Evolutionary conservation across 1,140 invertebrate species (phyloP).

Genomic region (Neodiprion virginianus): DNA sequence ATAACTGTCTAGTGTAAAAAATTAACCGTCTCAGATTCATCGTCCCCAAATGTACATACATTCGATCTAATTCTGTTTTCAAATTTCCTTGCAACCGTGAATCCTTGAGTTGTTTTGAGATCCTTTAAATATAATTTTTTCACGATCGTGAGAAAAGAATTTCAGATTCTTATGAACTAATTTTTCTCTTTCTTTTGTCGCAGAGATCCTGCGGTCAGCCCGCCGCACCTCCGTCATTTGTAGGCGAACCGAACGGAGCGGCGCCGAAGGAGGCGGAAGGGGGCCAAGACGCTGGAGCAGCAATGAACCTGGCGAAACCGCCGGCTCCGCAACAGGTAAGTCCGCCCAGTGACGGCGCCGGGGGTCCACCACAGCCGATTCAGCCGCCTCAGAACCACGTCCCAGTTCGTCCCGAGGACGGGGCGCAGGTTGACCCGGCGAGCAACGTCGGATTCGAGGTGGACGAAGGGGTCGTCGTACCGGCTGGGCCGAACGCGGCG

Average conservation of each 20-base stretch:
- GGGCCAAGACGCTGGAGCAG: background rate
- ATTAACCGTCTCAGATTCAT: too few species aligned
- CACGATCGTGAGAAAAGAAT: too few species aligned
- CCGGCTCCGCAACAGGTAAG: conserved; percentile 51
- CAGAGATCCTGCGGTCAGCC: conserved; percentile 31
- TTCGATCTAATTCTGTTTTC: too few species aligned
- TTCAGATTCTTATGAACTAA: too few species aligned
- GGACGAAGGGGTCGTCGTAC: conserved; percentile 46
- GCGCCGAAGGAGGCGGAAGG: conserved; percentile 45
- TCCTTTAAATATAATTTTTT: too few species aligned
- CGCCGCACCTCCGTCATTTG: conserved; percentile 17
- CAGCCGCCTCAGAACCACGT: conserved; percentile 42
- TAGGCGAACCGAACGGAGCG: conserved; percentile 8
- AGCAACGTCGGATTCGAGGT: conserved; percentile 44
- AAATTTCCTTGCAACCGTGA: too few species aligned
- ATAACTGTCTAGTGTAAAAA: too few species aligned
- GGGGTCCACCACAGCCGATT: conserved; percentile 42
- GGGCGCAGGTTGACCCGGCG: conserved; percentile 23
- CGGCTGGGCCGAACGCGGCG: conserved; percentile 43
- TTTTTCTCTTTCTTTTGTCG: background rate
- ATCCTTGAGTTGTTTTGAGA: too few species aligned
- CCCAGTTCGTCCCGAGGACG: conserved; percentile 23
- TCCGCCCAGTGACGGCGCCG: conserved; percentile 41
- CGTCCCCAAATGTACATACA: too few species aligned
- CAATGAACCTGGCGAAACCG: background rate